Percentiles rank a stretch among this genome's conserved stretches.
Conservation (phyloP, 2,888 invertebrate species). For the Lasioglossum malachurum region DNA sequence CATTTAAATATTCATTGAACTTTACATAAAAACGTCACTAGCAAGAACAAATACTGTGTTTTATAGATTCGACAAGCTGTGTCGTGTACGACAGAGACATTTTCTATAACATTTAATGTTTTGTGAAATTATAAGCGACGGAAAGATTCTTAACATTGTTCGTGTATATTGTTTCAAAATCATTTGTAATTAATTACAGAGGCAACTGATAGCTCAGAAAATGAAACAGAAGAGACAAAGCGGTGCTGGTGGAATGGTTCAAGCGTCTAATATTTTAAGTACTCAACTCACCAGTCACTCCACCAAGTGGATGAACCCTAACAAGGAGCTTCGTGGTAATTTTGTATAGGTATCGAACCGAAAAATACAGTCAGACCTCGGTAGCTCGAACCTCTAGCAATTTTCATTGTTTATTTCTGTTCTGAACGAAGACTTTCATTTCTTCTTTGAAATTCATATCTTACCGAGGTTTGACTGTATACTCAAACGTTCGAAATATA, state of each 20-base stretch:
- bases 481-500: not conserved
- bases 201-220: slow-evolving; percentile 95
- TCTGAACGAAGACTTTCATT: not conserved
- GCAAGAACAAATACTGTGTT: not conserved
- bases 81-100: not conserved
- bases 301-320: slow-evolving; percentile 88
- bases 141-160: not conserved
- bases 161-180: not conserved
- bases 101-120: not conserved
- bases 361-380: not conserved
- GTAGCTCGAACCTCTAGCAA: not conserved
- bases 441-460: not conserved
- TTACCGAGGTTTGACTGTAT: not conserved
- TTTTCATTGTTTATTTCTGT: not conserved
- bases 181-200: slow-evolving; percentile 85
- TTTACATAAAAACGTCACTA: not conserved
- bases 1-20: slow-evolving; percentile 38
- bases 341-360: not conserved
- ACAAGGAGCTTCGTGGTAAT: slow-evolving; percentile 89
- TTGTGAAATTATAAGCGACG: not conserved
- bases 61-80: not conserved
- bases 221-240: slow-evolving; percentile 94
- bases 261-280: slow-evolving; percentile 92
- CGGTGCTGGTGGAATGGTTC: slow-evolving; percentile 91
- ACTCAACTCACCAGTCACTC: slow-evolving; percentile 89